Evolutionary conservation across 2,888 invertebrate species (phyloP).

Genomic region (Gerosis bhagava): DNA sequence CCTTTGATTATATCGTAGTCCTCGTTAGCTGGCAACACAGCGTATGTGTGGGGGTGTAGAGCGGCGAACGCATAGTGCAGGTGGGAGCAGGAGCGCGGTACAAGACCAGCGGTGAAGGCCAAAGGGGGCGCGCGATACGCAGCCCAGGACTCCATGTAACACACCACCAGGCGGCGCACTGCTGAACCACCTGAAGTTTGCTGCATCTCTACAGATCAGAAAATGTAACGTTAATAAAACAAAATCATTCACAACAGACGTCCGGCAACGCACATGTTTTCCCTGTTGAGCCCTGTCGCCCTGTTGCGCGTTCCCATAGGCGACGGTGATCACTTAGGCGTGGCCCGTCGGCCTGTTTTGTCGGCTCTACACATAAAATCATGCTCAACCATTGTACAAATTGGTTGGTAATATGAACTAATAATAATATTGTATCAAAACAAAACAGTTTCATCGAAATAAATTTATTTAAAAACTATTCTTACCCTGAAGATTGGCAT

Average conservation of each 20-base stretch:
- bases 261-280: too few relatives aligned
- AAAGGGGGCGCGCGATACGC: conserved; percentile 86
- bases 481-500: conserved; percentile 71
- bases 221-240: too few relatives aligned
- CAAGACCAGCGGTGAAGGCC: conserved; percentile 83
- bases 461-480: neutral
- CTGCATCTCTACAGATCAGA: conserved; percentile 65
- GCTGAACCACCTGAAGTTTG: conserved; percentile 53
- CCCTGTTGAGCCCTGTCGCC: too few relatives aligned
- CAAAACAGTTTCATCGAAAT: too few relatives aligned
- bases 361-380: too few relatives aligned
- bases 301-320: too few relatives aligned
- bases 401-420: too few relatives aligned
- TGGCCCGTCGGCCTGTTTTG: too few relatives aligned
- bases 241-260: too few relatives aligned
- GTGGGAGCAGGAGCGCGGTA: conserved; percentile 88
- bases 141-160: conserved; percentile 87
- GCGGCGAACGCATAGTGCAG: conserved; percentile 88
- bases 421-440: too few relatives aligned
- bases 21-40: conserved; percentile 84
- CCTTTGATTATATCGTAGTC: conserved; percentile 89
- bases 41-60: conserved; percentile 85
- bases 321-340: too few relatives aligned
- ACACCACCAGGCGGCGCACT: conserved; percentile 79
- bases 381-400: too few relatives aligned